A percentile compares a stretch with the other conserved stretches of the same genome.
Conservation (phyloP, 2,888 invertebrate genomes). For the Drosophila maculinotata region DNA sequence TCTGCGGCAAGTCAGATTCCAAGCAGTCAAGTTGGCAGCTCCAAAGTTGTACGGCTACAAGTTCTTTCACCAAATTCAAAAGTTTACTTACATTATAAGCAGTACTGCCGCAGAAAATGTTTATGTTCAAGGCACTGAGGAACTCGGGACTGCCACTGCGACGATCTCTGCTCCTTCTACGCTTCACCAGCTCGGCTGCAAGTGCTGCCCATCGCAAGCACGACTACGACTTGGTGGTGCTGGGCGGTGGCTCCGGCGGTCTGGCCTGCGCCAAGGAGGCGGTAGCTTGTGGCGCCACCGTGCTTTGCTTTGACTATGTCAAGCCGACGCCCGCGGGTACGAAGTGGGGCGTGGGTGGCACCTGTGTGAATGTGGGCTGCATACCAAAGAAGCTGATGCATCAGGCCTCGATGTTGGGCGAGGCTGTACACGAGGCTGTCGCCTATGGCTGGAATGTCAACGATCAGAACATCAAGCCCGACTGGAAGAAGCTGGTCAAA, state of each 20-base stretch:
- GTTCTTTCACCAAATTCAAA: constrained; percentile 15
- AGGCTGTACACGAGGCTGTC: constrained; percentile 92
- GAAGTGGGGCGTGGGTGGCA: constrained; percentile 98
- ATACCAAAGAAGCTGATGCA: constrained; percentile 99
- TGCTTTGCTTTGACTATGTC: constrained; percentile 94
- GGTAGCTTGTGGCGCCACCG: constrained; percentile 90
- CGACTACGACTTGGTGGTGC: constrained; percentile 96
- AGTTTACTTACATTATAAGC: constrained; percentile 20
- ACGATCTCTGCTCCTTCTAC: neutral
- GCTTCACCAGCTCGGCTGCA: constrained; percentile 3
- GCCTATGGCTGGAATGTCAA: constrained; percentile 92
- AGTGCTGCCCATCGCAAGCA: constrained; percentile 78
- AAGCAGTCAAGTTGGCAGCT: constrained; percentile 19
- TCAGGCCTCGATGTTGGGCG: constrained; percentile 95
- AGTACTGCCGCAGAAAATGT: constrained; percentile 30
- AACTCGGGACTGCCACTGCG: neutral
- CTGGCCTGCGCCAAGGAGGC: constrained; percentile 97
- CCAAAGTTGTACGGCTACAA: constrained; percentile 2
- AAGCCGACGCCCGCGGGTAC: constrained; percentile 93
- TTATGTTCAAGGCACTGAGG: constrained; percentile 16
- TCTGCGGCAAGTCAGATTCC: neutral
- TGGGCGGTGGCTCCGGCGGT: constrained; percentile 98
- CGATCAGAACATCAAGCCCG: constrained; percentile 87
- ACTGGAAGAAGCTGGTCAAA: constrained; percentile 91
- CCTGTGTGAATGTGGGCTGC: constrained; percentile 99